phyloP scores from a whole-genome alignment of 2,113 vertebrate genomes.

The Microcebus griseorufus region DNA sequence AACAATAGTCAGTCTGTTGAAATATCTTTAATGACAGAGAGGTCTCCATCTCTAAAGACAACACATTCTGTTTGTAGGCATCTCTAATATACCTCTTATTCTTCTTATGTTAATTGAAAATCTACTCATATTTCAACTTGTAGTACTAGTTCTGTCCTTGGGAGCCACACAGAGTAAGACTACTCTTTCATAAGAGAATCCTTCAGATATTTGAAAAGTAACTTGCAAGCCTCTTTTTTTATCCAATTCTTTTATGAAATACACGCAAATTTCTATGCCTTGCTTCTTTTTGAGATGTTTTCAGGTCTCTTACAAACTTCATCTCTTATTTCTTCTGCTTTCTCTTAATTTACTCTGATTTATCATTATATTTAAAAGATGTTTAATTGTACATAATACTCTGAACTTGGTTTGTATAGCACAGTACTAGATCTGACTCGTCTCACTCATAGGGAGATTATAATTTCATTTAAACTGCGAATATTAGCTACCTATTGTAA shows the following conservation, averaged over 20 bases:
- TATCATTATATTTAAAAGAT: neutral
- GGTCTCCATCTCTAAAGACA: neutral
- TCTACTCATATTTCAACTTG: neutral
- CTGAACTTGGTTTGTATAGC: neutral
- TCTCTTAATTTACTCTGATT: neutral
- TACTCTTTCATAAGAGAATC: neutral
- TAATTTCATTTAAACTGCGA: neutral
- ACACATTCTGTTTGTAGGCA: neutral
- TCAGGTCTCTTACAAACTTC: neutral
- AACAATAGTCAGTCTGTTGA: neutral
- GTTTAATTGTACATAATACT: neutral
- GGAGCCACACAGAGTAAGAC: neutral
- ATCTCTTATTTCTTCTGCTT: neutral
- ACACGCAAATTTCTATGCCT: neutral
- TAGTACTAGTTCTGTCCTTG: neutral
- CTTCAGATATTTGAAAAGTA: constrained; percentile 2
- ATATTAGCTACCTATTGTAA: neutral
- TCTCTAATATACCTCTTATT: neutral
- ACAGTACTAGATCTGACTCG: neutral
- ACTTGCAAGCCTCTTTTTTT: neutral
- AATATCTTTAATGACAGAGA: neutral
- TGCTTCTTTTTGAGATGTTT: neutral
- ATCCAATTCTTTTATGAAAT: neutral
- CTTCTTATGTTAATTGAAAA: neutral
- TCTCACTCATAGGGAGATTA: neutral